phyloP scores from a whole-genome alignment of 2,888 invertebrate genomes.

The Hemithea aestivaria region DNA sequence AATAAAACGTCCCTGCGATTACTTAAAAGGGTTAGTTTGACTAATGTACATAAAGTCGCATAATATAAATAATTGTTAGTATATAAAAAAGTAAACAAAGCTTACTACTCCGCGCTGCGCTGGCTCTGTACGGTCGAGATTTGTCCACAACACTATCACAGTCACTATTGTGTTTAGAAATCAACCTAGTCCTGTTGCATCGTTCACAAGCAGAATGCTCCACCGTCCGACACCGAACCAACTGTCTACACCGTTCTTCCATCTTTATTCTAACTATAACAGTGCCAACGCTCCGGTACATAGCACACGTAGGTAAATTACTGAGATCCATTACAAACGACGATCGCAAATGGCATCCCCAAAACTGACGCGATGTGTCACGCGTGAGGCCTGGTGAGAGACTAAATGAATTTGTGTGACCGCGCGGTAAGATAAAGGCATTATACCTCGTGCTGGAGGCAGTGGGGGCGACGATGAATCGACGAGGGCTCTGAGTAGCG shows the following conservation, averaged over 20 bases:
- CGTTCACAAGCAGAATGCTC: slow-evolving; percentile 59
- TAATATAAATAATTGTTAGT: neutral
- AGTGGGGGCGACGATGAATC: slow-evolving; percentile 62
- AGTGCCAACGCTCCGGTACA: slow-evolving; percentile 58
- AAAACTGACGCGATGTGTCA: slow-evolving; percentile 60
- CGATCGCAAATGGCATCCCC: slow-evolving; percentile 63
- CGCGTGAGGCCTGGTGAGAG: slow-evolving; percentile 69
- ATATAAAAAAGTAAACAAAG: slow-evolving; percentile 27
- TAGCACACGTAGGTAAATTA: slow-evolving; percentile 62
- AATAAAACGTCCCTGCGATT: no score
- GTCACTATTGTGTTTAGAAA: slow-evolving; percentile 64
- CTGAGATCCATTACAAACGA: slow-evolving; percentile 60
- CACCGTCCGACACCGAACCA: slow-evolving; percentile 34
- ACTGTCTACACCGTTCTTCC: slow-evolving; percentile 44
- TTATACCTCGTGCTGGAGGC: slow-evolving; percentile 52
- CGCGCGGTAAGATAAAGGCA: slow-evolving; percentile 71
- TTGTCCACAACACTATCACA: slow-evolving; percentile 68
- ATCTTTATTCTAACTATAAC: slow-evolving; percentile 64
- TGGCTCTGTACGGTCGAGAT: slow-evolving; percentile 58
- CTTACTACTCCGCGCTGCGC: slow-evolving; percentile 70
- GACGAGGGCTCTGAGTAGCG: slow-evolving; percentile 44
- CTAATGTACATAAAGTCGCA: no score
- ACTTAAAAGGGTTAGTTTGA: no score
- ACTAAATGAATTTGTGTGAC: slow-evolving; percentile 70
- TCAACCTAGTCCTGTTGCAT: slow-evolving; percentile 66